Evolutionary conservation across 1,140 invertebrate genomes (phyloP).

Genomic region (Cherax destructor): DNA sequence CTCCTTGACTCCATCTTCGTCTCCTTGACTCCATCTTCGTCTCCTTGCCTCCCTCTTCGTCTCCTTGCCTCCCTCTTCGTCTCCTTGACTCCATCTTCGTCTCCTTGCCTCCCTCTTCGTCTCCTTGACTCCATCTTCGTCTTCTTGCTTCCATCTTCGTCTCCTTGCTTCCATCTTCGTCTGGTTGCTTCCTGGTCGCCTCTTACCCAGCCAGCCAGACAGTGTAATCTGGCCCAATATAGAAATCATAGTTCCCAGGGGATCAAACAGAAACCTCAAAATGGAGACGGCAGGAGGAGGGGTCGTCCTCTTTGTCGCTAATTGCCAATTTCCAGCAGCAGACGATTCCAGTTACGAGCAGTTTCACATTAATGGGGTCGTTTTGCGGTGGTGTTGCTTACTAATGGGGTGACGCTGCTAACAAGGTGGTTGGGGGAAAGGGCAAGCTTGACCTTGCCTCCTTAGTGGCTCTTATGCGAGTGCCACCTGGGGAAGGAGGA

Average conservation of each 20-base stretch:
- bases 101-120: no score
- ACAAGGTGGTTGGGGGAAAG: not conserved
- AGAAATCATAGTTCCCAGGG: not conserved
- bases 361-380: slow-evolving; percentile 38
- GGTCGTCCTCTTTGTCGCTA: slow-evolving; percentile 18
- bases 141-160: no score
- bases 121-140: no score
- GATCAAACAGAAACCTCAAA: slow-evolving; percentile 25
- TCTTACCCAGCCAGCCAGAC: not conserved
- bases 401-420: not conserved
- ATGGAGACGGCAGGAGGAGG: not conserved
- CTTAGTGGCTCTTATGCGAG: no score
- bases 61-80: no score
- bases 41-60: no score
- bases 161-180: no score
- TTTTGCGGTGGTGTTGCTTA: not conserved
- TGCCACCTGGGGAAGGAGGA: no score
- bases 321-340: slow-evolving; percentile 25
- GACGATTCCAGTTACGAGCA: slow-evolving; percentile 17
- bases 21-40: no score
- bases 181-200: no score
- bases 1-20: no score
- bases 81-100: no score
- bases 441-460: not conserved
- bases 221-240: not conserved